phyloP scores from a whole-genome alignment of 2,888 invertebrate species.

The Campopleginae sp. region DNA sequence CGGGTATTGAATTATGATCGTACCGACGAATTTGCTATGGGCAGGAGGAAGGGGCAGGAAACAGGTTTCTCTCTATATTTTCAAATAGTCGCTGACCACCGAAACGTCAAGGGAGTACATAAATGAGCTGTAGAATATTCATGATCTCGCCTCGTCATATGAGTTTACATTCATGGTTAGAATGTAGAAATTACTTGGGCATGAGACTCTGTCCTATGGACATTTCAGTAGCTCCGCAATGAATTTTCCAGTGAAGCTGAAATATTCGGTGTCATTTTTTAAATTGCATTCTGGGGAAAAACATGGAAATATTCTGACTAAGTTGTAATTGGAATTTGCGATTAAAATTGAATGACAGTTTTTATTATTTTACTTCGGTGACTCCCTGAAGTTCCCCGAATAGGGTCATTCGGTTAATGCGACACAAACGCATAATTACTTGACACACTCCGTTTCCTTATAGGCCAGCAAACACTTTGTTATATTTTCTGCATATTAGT shows the following conservation, averaged over 20 bases:
- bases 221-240: not conserved
- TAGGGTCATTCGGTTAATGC: not conserved
- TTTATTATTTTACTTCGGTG: not conserved
- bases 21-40: not conserved
- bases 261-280: not conserved
- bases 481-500: constrained; percentile 1
- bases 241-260: not conserved
- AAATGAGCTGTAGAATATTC: constrained; percentile 53
- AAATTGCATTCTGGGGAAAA: not conserved
- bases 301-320: not conserved
- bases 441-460: not conserved
- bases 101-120: constrained; percentile 40
- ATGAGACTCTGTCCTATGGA: not conserved
- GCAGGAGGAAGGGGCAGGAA: not conserved
- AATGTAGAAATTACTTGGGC: not conserved
- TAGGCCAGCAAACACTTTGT: not conserved
- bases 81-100: constrained; percentile 29
- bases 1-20: constrained; percentile 38
- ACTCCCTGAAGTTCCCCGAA: not conserved
- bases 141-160: constrained; percentile 27
- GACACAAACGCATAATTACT: not conserved
- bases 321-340: not conserved
- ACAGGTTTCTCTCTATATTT: constrained; percentile 11
- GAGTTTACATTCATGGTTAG: constrained; percentile 20
- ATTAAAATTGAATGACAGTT: not conserved